These are phyloP conservation scores for Hippopotamus amphibius DNA, from an alignment of 2,113 vertebrate species.

Conservation along the genomic window DNA sequence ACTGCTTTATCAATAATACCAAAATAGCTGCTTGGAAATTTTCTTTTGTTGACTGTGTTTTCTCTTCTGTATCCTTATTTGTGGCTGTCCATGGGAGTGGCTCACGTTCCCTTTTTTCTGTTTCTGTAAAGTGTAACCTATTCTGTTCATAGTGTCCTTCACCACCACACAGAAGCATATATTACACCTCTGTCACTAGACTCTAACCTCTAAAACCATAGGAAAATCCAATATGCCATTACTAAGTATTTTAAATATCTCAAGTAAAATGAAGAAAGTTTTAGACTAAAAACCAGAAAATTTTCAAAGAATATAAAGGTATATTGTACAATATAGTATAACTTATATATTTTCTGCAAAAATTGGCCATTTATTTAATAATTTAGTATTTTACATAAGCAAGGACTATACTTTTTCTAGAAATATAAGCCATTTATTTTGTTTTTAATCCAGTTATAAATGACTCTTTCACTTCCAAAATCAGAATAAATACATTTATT, in stretches of 20 bases:
- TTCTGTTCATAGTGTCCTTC: no score
- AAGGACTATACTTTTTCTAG: not conserved
- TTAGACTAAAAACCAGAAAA: not conserved
- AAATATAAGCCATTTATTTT: not conserved
- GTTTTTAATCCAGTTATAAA: not conserved
- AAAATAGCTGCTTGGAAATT: not conserved
- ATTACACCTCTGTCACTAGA: not conserved
- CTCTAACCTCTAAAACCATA: not conserved
- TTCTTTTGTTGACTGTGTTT: not conserved
- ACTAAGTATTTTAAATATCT: not conserved
- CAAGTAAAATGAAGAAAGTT: not conserved
- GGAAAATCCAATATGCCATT: not conserved
- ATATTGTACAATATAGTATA: not conserved
- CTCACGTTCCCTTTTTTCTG: not conserved
- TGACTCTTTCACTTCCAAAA: not conserved
- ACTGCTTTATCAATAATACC: not conserved
- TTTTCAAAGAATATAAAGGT: not conserved
- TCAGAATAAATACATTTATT: not conserved
- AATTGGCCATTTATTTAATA: not conserved
- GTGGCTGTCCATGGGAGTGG: not conserved
- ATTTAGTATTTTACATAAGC: not conserved
- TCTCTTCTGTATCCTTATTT: not conserved
- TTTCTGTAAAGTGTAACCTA: not conserved
- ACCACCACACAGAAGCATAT: no score
- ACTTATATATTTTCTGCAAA: not conserved